Percentiles rank a stretch among this genome's conserved stretches.
These are phyloP conservation scores for Drosophila stalkeri DNA, from an alignment of 2,888 invertebrate species.

Conservation along the genomic window DNA sequence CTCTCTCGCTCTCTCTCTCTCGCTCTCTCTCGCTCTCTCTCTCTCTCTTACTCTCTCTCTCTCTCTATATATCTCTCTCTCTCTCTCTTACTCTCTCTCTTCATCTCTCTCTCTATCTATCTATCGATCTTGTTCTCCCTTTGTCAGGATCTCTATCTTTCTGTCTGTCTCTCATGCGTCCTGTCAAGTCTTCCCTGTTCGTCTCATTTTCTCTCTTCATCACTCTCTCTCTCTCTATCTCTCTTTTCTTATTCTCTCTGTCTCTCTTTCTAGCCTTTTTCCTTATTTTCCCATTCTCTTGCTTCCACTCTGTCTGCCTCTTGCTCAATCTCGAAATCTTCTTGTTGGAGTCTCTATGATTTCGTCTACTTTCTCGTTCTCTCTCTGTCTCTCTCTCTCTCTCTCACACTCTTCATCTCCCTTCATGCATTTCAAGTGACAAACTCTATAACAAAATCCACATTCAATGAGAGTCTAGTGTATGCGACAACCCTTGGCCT, in stretches of 20 bases:
- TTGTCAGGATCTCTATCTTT: too few species aligned
- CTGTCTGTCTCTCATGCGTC: too few species aligned
- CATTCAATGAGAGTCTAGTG: constrained; percentile 13
- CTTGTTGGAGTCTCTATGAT: too few species aligned
- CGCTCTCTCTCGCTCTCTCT: background rate
- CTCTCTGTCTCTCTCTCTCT: background rate
- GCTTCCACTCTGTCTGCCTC: too few species aligned
- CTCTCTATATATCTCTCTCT: background rate
- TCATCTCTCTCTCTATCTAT: background rate
- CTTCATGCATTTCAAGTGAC: too few species aligned
- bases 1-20: background rate
- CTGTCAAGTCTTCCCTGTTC: too few species aligned
- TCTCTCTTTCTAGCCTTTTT: background rate
- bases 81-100: background rate
- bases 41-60: background rate
- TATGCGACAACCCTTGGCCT: constrained; percentile 27
- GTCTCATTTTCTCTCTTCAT: background rate
- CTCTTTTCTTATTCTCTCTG: too few species aligned
- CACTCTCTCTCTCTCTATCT: background rate
- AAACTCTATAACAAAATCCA: too few species aligned
- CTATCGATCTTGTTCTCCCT: background rate
- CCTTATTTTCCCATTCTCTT: too few species aligned
- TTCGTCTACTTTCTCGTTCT: background rate
- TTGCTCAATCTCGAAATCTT: too few species aligned
- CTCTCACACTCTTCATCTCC: background rate